A percentile compares a stretch with the other conserved stretches of the same genome.
phyloP scores from a whole-genome alignment of 2,888 invertebrate genomes.

The Archips xylosteana region DNA sequence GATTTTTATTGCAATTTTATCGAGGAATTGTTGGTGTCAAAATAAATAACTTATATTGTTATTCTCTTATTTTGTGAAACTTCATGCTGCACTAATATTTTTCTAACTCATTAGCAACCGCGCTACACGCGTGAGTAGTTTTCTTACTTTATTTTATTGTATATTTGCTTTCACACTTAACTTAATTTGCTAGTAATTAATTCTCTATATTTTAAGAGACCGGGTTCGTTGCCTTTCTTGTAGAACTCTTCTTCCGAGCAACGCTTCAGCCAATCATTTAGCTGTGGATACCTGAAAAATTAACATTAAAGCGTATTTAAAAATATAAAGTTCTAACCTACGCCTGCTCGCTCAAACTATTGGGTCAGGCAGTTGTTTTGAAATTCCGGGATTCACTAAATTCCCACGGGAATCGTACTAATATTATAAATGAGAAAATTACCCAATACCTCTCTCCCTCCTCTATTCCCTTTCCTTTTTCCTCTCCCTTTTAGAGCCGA shows the following conservation, averaged over 20 bases:
- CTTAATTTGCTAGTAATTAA: conserved; percentile 49
- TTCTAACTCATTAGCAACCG: conserved; percentile 1
- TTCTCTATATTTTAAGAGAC: conserved; percentile 47
- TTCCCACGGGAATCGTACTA: background rate
- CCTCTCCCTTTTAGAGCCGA: too few relatives aligned
- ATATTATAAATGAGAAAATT: background rate
- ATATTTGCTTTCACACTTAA: conserved; percentile 15
- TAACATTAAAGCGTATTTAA: background rate
- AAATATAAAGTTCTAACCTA: too few relatives aligned
- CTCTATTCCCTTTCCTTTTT: too few relatives aligned
- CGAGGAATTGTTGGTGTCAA: too few relatives aligned
- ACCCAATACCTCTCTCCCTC: too few relatives aligned
- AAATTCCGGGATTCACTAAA: too few relatives aligned
- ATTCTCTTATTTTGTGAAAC: too few relatives aligned
- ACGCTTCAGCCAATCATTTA: conserved; percentile 59
- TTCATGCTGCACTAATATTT: background rate
- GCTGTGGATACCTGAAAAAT: conserved; percentile 62
- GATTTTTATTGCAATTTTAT: too few relatives aligned
- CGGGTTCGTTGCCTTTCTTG: conserved; percentile 57
- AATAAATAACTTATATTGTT: too few relatives aligned
- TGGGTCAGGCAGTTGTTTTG: too few relatives aligned
- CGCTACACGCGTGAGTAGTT: background rate
- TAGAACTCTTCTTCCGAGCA: conserved; percentile 62
- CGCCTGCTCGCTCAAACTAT: too few relatives aligned
- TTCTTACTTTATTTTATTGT: background rate